Evolutionary conservation across 2,113 vertebrate species (phyloP), one percentile per base, ranked within the genome.

Genomic region (Periophthalmus modestus): DNA sequence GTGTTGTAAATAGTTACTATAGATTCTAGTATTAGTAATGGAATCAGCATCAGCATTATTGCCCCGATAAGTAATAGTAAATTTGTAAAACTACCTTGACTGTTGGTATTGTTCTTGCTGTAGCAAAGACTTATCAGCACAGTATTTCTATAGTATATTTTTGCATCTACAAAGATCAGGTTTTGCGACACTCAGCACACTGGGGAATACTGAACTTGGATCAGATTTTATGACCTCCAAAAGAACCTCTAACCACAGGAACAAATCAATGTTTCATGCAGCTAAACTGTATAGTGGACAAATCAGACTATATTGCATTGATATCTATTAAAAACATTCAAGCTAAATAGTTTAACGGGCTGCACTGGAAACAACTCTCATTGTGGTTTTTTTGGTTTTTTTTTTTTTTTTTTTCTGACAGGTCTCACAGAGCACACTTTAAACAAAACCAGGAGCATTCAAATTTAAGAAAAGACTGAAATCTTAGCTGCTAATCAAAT

Each of bases 171-270:
- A 24, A 59, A 28, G 57, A 28, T 28, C 24, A 28, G 13, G 57
- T 59, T 59, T 15, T 59, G 57, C 10, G 23, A 59, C 24, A 14
- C 14, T 62, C 59, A 34, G 59, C 59, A 62, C 23, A 33, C 59
- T 34, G 6, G 59, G 34, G 62, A 11, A 39, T 13, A 10, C 59
- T 34, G 59, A 62, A 62, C 59, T 62, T 65, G 34, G 85, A 90
- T 90, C 83, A 66, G 68, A 86, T 92, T 90, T 74, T 90, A 89
- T 91, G 92, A 93, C 80, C 65, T 77, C 55, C 55, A 59, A 80
- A 76, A 69, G 58, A 18, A 75, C 79, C 75, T 86, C 85, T 72
- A 69, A 85, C 83, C 80, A 69, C 80, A 85, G 79, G 75, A 71
- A 24, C 7, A 72, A 70, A 87, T 90, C 90, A 43, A 92, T 92